phyloP scores from a whole-genome alignment of 2,113 vertebrate genomes.

The Sula dactylatra region DNA sequence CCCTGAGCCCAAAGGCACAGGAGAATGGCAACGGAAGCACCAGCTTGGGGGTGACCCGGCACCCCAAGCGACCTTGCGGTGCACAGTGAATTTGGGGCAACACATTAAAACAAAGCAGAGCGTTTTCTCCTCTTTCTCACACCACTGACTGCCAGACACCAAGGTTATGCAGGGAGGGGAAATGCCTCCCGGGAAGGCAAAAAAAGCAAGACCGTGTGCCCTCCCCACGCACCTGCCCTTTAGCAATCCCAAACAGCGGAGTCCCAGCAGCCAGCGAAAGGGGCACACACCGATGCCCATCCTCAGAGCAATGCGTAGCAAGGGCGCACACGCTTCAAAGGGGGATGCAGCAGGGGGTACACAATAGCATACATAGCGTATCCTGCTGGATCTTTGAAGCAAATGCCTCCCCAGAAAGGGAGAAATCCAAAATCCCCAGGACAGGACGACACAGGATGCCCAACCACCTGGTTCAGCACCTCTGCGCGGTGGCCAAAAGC shows the following conservation, averaged over 20 bases:
- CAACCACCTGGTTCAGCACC: background rate
- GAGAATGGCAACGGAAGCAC: fast-evolving
- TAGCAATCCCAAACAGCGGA: background rate
- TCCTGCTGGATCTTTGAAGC: background rate
- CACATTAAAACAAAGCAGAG: background rate
- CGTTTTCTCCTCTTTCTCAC: background rate
- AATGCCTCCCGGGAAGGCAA: background rate
- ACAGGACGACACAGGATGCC: background rate
- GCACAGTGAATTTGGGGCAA: background rate
- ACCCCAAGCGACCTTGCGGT: background rate
- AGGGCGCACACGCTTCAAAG: fast-evolving
- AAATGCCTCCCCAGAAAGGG: background rate
- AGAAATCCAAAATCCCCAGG: background rate
- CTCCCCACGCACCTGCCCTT: background rate
- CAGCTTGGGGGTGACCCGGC: background rate
- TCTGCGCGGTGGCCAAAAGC: background rate
- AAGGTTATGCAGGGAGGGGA: background rate
- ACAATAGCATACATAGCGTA: too few species aligned
- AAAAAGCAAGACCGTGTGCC: background rate
- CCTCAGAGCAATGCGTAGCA: background rate
- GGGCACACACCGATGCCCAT: fast-evolving
- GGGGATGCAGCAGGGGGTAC: too few species aligned
- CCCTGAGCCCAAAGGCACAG: background rate
- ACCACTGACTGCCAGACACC: background rate
- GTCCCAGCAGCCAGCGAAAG: too few species aligned